Evolutionary conservation across 2,113 vertebrate species (phyloP).

Genomic region (Anoura caudifer): DNA sequence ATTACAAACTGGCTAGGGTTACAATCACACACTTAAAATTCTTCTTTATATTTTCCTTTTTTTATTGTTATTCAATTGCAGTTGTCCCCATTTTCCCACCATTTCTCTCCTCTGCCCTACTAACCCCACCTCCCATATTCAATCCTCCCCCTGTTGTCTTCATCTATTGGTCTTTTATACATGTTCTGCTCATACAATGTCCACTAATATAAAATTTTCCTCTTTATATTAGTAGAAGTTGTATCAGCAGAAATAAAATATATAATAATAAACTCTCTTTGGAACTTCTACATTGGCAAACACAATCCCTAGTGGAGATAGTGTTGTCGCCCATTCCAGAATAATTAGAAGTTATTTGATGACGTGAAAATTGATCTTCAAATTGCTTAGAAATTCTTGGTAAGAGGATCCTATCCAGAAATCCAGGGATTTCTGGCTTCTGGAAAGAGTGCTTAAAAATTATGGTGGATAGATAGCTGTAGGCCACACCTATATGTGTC

Average conservation of each 20-base stretch:
- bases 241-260: not conserved
- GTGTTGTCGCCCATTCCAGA: not conserved
- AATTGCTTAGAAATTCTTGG: constrained; percentile 5
- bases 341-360: not conserved
- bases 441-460: not conserved
- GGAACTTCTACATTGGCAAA: constrained; percentile 13
- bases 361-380: not conserved
- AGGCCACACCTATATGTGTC: not conserved
- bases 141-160: no score
- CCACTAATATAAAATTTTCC: not conserved
- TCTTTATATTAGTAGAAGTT: constrained; percentile 3
- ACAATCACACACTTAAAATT: not conserved
- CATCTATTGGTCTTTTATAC: no score
- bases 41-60: no score
- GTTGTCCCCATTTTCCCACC: no score
- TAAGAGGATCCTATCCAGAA: not conserved
- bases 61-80: no score
- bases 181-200: no score
- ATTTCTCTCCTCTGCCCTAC: no score
- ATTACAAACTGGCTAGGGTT: constrained; percentile 2
- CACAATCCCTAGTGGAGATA: not conserved
- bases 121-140: no score
- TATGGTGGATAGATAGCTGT: not conserved
- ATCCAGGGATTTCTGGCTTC: not conserved
- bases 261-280: not conserved